Evolutionary conservation across 1,140 invertebrate genomes (phyloP).

Genomic region (Melipona quadrifasciata): DNA sequence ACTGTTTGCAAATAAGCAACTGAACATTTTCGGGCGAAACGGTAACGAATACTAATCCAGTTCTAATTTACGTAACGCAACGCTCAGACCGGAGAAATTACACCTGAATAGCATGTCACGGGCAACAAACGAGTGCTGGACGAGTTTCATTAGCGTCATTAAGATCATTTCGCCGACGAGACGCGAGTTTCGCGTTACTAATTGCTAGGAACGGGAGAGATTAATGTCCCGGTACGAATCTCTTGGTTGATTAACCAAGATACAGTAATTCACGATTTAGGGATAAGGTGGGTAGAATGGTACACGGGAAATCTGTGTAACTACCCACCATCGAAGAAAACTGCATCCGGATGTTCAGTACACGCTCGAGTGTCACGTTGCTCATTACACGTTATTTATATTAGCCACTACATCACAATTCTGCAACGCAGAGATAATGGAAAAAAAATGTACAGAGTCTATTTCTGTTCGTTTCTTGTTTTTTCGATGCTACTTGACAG

Average conservation of each 20-base stretch:
- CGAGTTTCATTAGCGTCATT: slow-evolving; percentile 18
- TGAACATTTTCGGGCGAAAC: neutral
- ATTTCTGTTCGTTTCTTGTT: too few relatives aligned
- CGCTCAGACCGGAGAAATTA: slow-evolving; percentile 16
- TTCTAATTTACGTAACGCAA: slow-evolving; percentile 22
- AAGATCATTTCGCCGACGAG: slow-evolving; percentile 6
- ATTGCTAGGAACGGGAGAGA: neutral
- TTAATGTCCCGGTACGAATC: neutral
- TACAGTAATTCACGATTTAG: neutral
- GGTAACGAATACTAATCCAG: neutral
- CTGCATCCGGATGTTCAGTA: neutral
- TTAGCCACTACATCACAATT: too few relatives aligned
- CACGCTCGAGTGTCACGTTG: neutral
- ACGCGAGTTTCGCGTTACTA: neutral
- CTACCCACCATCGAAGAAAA: too few relatives aligned
- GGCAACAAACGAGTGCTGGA: neutral
- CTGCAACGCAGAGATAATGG: too few relatives aligned
- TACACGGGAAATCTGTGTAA: too few relatives aligned
- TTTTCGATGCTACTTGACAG: too few relatives aligned
- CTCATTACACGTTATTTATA: too few relatives aligned
- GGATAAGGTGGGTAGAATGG: neutral
- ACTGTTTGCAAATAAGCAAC: too few relatives aligned
- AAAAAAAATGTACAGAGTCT: too few relatives aligned
- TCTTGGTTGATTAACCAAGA: neutral
- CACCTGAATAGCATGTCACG: slow-evolving; percentile 5